phyloP scores from a whole-genome alignment of 1,140 invertebrate species.

The Pachypeltis micranthus region DNA sequence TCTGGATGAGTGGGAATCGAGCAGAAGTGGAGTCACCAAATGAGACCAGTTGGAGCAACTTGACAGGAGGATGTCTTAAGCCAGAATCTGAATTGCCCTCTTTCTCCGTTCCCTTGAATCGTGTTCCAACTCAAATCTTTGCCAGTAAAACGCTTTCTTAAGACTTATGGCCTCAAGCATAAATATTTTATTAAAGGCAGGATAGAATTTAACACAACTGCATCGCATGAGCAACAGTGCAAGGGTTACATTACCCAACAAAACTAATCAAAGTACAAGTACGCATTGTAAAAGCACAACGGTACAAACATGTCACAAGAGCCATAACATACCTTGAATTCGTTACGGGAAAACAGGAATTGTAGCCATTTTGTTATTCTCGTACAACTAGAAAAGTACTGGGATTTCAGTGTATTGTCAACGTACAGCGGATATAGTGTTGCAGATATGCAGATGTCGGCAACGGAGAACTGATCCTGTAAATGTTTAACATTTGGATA shows the following conservation, averaged over 20 bases:
- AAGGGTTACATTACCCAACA: too few relatives aligned
- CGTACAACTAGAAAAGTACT: slow-evolving; percentile 24
- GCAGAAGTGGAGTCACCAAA: not conserved
- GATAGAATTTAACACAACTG: too few relatives aligned
- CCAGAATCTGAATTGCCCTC: too few relatives aligned
- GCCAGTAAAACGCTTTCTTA: too few relatives aligned
- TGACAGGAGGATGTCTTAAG: not conserved
- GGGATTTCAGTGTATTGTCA: slow-evolving; percentile 25
- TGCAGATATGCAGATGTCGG: slow-evolving; percentile 33
- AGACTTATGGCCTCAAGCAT: too few relatives aligned
- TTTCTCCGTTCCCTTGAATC: too few relatives aligned
- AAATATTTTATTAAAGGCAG: too few relatives aligned
- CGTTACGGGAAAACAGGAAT: slow-evolving; percentile 23
- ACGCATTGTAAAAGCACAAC: not conserved
- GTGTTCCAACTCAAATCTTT: too few relatives aligned
- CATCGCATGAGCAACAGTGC: too few relatives aligned
- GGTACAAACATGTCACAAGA: slow-evolving; percentile 7
- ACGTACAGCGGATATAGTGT: slow-evolving; percentile 32
- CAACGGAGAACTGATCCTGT: slow-evolving; percentile 27
- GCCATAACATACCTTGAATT: slow-evolving; percentile 31
- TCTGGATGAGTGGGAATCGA: not conserved
- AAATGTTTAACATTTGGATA: too few relatives aligned
- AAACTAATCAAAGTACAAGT: not conserved
- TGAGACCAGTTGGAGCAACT: not conserved
- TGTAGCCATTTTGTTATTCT: slow-evolving; percentile 34